These are phyloP conservation scores for Arrhopalites spinosus DNA, from an alignment of 2,888 invertebrate species.

Conservation along the genomic window DNA sequence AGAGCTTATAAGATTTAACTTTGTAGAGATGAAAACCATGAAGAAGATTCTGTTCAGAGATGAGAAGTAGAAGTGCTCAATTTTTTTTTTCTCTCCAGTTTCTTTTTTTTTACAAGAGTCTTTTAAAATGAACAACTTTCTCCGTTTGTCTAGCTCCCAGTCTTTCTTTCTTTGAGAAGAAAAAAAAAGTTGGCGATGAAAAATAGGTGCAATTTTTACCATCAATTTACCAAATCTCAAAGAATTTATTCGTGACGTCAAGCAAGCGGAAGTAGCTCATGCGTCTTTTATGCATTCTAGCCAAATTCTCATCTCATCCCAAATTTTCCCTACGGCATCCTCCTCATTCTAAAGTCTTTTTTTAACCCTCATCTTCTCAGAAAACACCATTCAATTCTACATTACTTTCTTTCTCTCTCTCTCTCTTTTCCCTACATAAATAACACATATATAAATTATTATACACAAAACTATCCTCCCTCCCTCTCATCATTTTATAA, in stretches of 20 bases:
- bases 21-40: no score
- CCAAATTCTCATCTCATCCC: background rate
- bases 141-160: conserved; percentile 2
- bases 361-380: background rate
- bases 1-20: no score
- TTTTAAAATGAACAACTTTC: conserved; percentile 8
- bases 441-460: no score
- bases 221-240: conserved; percentile 1
- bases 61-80: background rate
- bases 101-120: background rate
- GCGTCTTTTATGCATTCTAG: conserved; percentile 1
- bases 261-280: conserved; percentile 11
- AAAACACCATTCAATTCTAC: no score
- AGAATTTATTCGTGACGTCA: conserved; percentile 15
- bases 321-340: background rate
- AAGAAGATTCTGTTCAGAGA: background rate
- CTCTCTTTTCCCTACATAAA: no score
- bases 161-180: background rate
- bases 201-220: conserved; percentile 12
- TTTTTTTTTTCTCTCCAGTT: background rate
- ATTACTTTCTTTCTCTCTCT: no score
- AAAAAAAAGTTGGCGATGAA: background rate
- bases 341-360: background rate
- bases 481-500: no score
- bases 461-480: no score